These are phyloP conservation scores for Allacma fusca DNA, from an alignment of 2,888 invertebrate species.

Conservation along the genomic window DNA sequence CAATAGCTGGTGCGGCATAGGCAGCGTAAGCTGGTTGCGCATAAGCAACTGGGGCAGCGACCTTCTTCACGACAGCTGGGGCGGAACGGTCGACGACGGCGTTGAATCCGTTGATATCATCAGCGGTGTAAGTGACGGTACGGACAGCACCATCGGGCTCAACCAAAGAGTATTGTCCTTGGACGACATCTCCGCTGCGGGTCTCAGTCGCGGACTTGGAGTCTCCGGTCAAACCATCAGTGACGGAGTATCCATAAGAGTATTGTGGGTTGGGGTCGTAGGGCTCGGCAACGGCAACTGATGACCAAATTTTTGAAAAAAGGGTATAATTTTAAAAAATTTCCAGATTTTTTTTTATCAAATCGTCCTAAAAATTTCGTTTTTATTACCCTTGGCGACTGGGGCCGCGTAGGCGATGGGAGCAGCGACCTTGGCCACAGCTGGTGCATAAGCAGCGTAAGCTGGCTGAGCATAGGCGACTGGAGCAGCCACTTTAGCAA, in stretches of 20 bases:
- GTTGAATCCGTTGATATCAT: slow-evolving; percentile 46
- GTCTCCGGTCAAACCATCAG: slow-evolving; percentile 50
- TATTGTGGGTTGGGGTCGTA: slow-evolving; percentile 53
- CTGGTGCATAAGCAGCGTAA: slow-evolving; percentile 1
- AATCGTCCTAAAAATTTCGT: too few species aligned
- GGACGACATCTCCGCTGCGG: slow-evolving; percentile 39
- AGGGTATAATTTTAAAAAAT: neutral
- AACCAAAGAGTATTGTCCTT: slow-evolving; percentile 47
- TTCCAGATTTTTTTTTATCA: neutral
- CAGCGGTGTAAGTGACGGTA: slow-evolving; percentile 48
- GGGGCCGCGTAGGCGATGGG: neutral
- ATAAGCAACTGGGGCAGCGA: too few species aligned
- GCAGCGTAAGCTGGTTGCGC: too few species aligned
- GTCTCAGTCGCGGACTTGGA: slow-evolving; percentile 35
- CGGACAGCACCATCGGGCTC: slow-evolving; percentile 47
- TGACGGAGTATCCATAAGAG: slow-evolving; percentile 48
- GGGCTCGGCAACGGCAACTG: slow-evolving; percentile 45
- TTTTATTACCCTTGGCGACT: slow-evolving; percentile 25
- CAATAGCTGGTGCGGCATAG: too few species aligned
- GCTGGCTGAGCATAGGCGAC: too few species aligned
- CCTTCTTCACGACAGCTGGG: too few species aligned
- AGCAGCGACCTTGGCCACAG: neutral
- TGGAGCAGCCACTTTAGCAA: too few species aligned
- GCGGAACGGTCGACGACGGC: slow-evolving; percentile 42
- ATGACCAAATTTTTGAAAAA: neutral